These are phyloP conservation scores for Carollia perspicillata DNA, from an alignment of 2,113 vertebrate genomes.

Conservation along the genomic window DNA sequence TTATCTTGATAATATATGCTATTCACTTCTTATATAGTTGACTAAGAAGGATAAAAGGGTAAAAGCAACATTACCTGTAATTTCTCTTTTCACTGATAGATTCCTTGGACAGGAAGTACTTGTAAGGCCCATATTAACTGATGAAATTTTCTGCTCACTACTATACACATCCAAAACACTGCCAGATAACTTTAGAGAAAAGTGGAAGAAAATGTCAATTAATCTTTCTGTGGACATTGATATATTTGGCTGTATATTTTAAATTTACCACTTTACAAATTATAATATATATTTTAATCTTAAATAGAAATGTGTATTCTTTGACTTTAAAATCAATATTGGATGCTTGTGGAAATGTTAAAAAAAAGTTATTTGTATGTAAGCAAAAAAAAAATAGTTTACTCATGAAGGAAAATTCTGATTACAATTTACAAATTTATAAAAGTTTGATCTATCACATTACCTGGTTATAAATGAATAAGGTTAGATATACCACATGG, in stretches of 20 bases:
- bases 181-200: slow-evolving; percentile 86
- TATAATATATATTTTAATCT: background rate
- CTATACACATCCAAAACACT: slow-evolving; percentile 94
- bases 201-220: slow-evolving; percentile 43
- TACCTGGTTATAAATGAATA: background rate
- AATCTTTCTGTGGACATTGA: background rate
- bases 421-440: slow-evolving; percentile 42
- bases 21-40: background rate
- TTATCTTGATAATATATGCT: background rate
- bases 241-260: background rate
- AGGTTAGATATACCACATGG: background rate
- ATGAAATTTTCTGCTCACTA: slow-evolving; percentile 90
- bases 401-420: background rate
- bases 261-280: background rate
- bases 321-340: background rate
- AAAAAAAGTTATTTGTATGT: background rate
- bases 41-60: background rate
- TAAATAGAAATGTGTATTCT: background rate
- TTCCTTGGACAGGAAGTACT: slow-evolving; percentile 89
- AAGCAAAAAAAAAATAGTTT: background rate
- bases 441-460: background rate
- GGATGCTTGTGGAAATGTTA: background rate
- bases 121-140: slow-evolving; percentile 89
- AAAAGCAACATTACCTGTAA: slow-evolving; percentile 86
- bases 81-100: slow-evolving; percentile 93